Conservation (phyloP, 1,140 invertebrate genomes). For the Bicyclus anynana region DNA sequence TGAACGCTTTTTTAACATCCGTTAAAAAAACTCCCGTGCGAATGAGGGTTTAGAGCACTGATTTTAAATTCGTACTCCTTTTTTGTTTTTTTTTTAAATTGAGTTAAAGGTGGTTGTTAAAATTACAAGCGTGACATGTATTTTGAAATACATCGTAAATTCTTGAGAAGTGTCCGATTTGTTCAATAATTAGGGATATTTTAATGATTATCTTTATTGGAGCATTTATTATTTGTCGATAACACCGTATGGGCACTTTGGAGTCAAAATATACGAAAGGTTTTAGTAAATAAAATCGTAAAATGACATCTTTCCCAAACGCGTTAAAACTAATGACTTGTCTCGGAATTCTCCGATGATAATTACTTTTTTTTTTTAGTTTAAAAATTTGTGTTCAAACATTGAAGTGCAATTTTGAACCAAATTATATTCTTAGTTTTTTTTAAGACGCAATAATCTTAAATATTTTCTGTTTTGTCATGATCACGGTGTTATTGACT, state of each 20-base stretch:
- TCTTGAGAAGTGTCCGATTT: conserved; percentile 39
- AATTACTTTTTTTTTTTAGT: not conserved
- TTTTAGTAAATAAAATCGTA: conserved; percentile 18
- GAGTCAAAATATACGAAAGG: conserved; percentile 17
- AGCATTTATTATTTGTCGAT: conserved; percentile 42
- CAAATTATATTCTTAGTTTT: no score
- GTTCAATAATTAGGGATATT: conserved; percentile 51
- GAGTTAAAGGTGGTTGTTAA: no score
- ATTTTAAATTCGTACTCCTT: no score
- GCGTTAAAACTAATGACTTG: conserved; percentile 20
- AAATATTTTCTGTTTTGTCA: no score
- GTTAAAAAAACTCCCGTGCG: no score
- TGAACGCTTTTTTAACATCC: no score
- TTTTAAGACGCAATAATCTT: no score
- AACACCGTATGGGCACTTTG: conserved; percentile 23
- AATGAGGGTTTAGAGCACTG: no score
- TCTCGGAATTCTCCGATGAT: conserved; percentile 5
- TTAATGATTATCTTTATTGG: conserved; percentile 45
- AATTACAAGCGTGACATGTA: not conserved
- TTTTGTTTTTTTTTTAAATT: no score
- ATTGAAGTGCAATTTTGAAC: not conserved
- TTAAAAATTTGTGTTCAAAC: not conserved
- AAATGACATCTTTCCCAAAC: conserved; percentile 18
- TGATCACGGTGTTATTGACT: no score
- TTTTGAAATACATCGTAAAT: conserved; percentile 8